Evolutionary conservation across 2,888 invertebrate genomes (phyloP).

Genomic region (Drosophila tripunctata): DNA sequence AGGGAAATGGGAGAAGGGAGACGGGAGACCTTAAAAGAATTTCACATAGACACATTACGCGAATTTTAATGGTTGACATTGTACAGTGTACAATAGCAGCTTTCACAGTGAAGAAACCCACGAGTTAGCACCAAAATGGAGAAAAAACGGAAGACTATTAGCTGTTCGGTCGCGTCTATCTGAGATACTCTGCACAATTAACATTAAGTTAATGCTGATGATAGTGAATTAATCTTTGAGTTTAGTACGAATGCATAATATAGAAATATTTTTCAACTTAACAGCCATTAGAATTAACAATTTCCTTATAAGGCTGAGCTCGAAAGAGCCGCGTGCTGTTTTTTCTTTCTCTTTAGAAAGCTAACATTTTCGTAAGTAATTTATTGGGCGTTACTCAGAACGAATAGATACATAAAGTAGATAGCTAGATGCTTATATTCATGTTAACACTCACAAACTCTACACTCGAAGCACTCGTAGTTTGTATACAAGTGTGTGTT

Average conservation of each 20-base stretch:
- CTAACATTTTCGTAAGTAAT: constrained; percentile 64
- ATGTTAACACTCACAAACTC: constrained; percentile 5
- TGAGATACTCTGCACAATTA: background rate
- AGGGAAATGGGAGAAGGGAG: constrained; percentile 4
- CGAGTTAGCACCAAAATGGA: constrained; percentile 1
- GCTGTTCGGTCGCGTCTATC: background rate
- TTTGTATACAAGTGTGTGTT: background rate
- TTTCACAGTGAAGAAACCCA: constrained; percentile 28
- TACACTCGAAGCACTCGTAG: constrained; percentile 17
- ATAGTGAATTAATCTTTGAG: background rate
- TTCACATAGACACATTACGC: constrained; percentile 44
- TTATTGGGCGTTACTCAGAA: constrained; percentile 77
- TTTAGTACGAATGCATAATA: constrained; percentile 13
- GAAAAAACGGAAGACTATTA: background rate
- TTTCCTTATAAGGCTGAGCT: background rate
- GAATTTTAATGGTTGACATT: constrained; percentile 44
- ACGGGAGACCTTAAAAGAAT: constrained; percentile 41
- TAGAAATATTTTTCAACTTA: background rate
- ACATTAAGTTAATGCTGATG: background rate
- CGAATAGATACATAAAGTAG: constrained; percentile 53
- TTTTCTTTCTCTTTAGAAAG: constrained; percentile 67
- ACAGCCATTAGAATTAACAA: constrained; percentile 1
- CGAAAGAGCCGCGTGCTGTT: constrained; percentile 1
- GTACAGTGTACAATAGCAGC: constrained; percentile 16
- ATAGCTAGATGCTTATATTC: constrained; percentile 26